These are phyloP conservation scores for Orthonyx spaldingii DNA, from an alignment of 2,113 vertebrate genomes.

Conservation along the genomic window DNA sequence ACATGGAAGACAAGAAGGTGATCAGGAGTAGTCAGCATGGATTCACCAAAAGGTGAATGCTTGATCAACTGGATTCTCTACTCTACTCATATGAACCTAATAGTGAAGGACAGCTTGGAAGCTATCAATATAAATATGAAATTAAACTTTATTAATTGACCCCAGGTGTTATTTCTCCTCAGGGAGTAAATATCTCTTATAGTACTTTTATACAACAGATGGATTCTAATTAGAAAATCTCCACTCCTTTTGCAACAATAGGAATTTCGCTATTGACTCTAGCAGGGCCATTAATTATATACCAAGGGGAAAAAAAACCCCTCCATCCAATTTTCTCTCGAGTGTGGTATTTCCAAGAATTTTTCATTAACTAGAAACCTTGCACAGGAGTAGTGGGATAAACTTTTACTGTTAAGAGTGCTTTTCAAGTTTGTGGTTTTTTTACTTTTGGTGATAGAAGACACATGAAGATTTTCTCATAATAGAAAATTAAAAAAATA, in stretches of 20 bases:
- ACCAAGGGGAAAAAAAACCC: neutral
- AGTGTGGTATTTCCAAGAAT: neutral
- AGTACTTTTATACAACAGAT: neutral
- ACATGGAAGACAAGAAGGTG: neutral
- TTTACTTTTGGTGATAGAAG: neutral
- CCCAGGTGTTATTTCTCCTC: neutral
- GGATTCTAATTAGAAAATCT: neutral
- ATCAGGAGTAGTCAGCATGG: neutral
- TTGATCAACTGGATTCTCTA: neutral
- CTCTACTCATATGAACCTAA: neutral
- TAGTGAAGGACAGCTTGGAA: neutral
- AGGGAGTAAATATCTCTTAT: neutral
- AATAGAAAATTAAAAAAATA: too few relatives aligned
- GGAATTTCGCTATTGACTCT: neutral
- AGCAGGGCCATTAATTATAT: neutral
- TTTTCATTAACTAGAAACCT: neutral
- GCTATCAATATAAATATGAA: neutral
- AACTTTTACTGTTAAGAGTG: neutral
- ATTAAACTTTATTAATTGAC: neutral
- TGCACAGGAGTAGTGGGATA: neutral
- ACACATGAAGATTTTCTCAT: neutral
- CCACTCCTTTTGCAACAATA: neutral
- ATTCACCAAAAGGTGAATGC: neutral
- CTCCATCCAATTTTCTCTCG: neutral
- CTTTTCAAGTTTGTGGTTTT: neutral